Base-by-base conservation (phyloP, 1,140 invertebrate genomes). In the Orchesella cincta region DNA sequence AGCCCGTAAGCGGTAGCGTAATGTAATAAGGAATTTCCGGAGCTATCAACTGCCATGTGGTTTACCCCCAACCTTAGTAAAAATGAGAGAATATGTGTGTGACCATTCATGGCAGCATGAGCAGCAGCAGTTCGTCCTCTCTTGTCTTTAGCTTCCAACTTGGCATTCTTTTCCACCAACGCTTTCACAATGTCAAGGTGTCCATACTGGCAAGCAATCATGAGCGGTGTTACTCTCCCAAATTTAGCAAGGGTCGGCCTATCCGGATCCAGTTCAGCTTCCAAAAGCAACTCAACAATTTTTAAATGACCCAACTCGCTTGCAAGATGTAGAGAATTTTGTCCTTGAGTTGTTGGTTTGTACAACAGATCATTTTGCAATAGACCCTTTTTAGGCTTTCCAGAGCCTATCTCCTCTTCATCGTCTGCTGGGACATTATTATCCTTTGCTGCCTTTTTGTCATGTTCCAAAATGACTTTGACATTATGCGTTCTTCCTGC, bases 1-100 rank as follows among this genome's bases (percentile, higher is more conserved):
- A 89, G 12, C n/a, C 88, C 88, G 84, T 89, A 89, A 0, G 88
- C 88, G 77, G 85, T 84, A 1, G 88, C 88, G 82, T 89, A 89
- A 81, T 89, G 88, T 1, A 88, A 83, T 1, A 87, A 79, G 12
- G 86, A 84, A 78, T 89, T 89, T 8, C 87, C 87, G 35, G 87
- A 88, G 26, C 84, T 85, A 77, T 89, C 88, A 2, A 80, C 82
- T 16, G 81, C 79, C 71, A 86, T 84, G 3, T 87, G 83, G 81
- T 88, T 86, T 3, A 86, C 85, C 26, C 88, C 88, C 28, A 87
- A 80, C 26, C 85, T 81, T 3, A 89, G 82, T 20, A 89, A 80
- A 81, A 86, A 88, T 0, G 87, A 88, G 0, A 86, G 85, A 62
- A 88, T 83, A 77, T 87, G 85, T 2, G 86, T 83, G 78, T 88